Percentiles rank a stretch among this genome's conserved stretches.
phyloP scores from a whole-genome alignment of 2,113 vertebrate genomes.

The Polyodon spathula region DNA sequence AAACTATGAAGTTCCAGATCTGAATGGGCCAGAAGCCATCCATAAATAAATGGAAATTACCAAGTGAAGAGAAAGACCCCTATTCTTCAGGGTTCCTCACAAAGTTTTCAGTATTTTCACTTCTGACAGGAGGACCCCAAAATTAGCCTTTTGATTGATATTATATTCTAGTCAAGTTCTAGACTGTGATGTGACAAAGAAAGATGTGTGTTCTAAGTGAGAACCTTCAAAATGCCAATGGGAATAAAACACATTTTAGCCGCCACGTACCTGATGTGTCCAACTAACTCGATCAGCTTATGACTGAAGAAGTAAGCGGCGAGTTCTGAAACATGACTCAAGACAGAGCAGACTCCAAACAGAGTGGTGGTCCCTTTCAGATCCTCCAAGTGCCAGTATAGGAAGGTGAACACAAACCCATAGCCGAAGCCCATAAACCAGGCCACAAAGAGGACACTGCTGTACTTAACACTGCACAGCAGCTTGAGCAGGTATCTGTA shows the following conservation, averaged over 20 bases:
- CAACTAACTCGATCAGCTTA: constrained; percentile 92
- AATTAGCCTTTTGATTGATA: no score
- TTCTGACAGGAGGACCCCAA: no score
- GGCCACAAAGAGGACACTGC: constrained; percentile 87
- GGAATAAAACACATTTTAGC: not conserved
- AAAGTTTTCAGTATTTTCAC: no score
- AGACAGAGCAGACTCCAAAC: constrained; percentile 87
- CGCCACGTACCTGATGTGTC: constrained; percentile 81
- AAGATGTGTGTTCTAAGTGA: no score
- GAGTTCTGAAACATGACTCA: constrained; percentile 87
- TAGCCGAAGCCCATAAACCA: constrained; percentile 99
- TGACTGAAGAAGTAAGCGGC: constrained; percentile 94
- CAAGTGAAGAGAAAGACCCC: no score
- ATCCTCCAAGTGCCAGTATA: constrained; percentile 95
- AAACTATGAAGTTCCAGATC: no score
- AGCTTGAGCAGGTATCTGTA: constrained; percentile 77
- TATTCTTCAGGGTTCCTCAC: no score
- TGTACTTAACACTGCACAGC: constrained; percentile 83
- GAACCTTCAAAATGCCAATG: no score
- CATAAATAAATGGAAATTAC: no score
- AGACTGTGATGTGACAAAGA: no score
- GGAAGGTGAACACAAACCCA: constrained; percentile 94
- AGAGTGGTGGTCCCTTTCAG: constrained; percentile 86
- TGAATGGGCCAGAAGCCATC: no score
- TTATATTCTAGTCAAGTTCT: no score